These are phyloP conservation scores for Chroicocephalus ridibundus DNA, from an alignment of 2,113 vertebrate genomes.

Conservation along the genomic window DNA sequence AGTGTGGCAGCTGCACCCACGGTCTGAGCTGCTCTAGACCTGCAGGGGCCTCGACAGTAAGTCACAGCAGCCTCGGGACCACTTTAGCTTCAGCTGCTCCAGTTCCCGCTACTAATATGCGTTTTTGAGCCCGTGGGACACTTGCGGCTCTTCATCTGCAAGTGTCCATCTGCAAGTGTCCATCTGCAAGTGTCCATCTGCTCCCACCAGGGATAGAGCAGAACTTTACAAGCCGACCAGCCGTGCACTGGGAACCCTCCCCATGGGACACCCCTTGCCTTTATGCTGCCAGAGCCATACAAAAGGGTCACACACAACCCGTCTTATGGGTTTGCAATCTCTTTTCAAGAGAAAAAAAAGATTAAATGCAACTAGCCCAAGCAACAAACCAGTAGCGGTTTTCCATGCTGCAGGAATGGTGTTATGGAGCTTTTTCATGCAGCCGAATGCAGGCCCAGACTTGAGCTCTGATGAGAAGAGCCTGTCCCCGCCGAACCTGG, in stretches of 20 bases:
- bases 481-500: not conserved
- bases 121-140: not conserved
- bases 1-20: not conserved
- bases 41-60: not conserved
- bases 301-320: not conserved
- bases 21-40: not conserved
- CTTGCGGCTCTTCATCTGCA: not conserved
- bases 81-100: not conserved
- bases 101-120: not conserved
- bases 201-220: not conserved
- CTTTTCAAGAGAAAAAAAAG: not conserved
- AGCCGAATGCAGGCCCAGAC: not conserved
- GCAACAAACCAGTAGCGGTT: not conserved
- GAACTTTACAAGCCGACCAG: not conserved
- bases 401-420: not conserved
- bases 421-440: not conserved
- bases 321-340: accelerated
- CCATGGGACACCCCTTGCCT: not conserved
- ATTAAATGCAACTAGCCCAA: not conserved
- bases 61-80: not conserved
- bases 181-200: not conserved
- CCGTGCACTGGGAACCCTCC: not conserved
- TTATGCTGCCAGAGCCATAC: not conserved
- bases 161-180: not conserved
- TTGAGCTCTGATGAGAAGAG: not conserved